These are phyloP conservation scores for Tenualosa ilisha DNA, from an alignment of 2,797 vertebrate species.

Conservation along the genomic window DNA sequence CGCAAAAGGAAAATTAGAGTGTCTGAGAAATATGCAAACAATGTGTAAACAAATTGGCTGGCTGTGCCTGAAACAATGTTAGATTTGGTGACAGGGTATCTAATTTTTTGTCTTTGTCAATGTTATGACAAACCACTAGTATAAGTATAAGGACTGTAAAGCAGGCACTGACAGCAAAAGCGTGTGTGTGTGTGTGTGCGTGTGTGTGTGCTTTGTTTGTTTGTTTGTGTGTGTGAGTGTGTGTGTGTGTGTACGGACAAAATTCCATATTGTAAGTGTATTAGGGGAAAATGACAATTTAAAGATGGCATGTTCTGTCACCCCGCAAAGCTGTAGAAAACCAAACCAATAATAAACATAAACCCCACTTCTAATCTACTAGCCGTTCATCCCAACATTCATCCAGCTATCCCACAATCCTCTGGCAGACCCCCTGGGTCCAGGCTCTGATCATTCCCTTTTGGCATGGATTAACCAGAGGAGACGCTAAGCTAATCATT, in stretches of 20 bases:
- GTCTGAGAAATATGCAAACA: neutral
- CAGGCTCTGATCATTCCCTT: neutral
- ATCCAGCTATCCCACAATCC: neutral
- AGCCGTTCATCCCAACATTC: neutral
- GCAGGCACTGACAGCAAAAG: neutral
- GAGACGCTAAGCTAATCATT: slow-evolving; percentile 4
- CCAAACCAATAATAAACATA: neutral
- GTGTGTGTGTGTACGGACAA: no score
- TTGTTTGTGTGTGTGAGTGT: no score
- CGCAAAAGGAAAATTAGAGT: neutral
- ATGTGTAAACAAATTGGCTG: neutral
- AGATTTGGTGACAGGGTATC: neutral
- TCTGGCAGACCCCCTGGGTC: neutral
- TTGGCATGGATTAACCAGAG: neutral
- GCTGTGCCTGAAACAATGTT: neutral
- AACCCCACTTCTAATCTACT: neutral
- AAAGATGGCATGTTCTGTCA: neutral
- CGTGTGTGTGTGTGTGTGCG: neutral
- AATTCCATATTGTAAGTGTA: neutral
- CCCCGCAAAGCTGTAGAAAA: neutral
- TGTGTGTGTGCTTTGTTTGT: no score
- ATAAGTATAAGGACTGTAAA: neutral
- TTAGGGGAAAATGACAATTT: neutral
- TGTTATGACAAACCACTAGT: neutral
- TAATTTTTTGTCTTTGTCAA: neutral